phyloP scores from a whole-genome alignment of 2,888 invertebrate genomes.

The Xestia ashworthii region DNA sequence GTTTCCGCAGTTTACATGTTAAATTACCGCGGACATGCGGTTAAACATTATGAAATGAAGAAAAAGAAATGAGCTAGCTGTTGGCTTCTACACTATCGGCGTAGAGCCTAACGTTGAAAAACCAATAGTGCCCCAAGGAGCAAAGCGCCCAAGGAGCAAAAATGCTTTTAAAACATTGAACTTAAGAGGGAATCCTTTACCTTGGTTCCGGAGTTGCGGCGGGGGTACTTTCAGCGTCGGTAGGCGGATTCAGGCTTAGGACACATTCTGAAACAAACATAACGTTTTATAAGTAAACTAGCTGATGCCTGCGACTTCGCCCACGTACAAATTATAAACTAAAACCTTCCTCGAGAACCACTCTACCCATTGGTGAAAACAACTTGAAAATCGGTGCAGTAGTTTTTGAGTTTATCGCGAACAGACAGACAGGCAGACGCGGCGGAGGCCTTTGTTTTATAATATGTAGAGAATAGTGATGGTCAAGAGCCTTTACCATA shows the following conservation, averaged over 20 bases:
- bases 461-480: too few relatives aligned
- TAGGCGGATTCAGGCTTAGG: slow-evolving; percentile 80
- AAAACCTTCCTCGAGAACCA: too few relatives aligned
- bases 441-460: too few relatives aligned
- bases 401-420: too few relatives aligned
- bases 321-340: too few relatives aligned
- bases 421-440: too few relatives aligned
- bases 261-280: slow-evolving; percentile 79
- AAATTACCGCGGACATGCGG: not conserved
- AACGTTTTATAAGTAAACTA: not conserved
- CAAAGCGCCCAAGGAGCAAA: not conserved
- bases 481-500: not conserved
- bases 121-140: not conserved
- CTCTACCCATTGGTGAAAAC: too few relatives aligned
- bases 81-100: not conserved
- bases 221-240: slow-evolving; percentile 70
- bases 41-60: not conserved
- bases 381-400: too few relatives aligned
- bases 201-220: slow-evolving; percentile 71
- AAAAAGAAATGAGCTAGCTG: not conserved
- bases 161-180: not conserved
- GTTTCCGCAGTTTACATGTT: not conserved
- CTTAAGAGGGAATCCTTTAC: slow-evolving; percentile 64
- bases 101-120: not conserved
- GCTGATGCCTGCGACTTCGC: too few relatives aligned